Percentiles rank a stretch among this genome's conserved stretches.
Conservation (phyloP, 2,113 vertebrate genomes). For the Seriola aureovittata region DNA sequence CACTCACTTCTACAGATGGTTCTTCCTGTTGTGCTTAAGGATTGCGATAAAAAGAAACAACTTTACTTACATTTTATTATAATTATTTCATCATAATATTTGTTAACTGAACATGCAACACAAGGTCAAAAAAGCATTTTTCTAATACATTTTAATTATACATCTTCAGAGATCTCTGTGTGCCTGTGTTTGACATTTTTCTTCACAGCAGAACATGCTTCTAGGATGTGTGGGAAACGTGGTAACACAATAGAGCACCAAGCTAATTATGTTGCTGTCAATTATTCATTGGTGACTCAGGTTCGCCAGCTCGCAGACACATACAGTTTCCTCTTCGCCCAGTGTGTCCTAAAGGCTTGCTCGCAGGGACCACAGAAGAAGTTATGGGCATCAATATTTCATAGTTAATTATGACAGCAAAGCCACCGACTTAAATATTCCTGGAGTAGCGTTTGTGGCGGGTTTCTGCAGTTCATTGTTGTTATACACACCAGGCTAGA, state of each 20-base stretch:
- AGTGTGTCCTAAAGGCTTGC: slow-evolving; percentile 68
- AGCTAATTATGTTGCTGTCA: slow-evolving; percentile 83
- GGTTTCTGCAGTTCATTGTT: slow-evolving; percentile 54
- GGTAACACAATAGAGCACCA: slow-evolving; percentile 74
- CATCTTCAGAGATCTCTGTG: slow-evolving; percentile 53
- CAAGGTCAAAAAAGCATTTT: slow-evolving; percentile 48
- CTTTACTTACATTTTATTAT: slow-evolving; percentile 26
- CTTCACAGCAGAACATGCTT: slow-evolving; percentile 65
- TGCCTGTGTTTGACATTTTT: slow-evolving; percentile 65
- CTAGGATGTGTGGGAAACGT: slow-evolving; percentile 62
- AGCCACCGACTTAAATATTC: slow-evolving; percentile 79
- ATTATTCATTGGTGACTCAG: slow-evolving; percentile 80
- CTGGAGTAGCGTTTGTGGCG: slow-evolving; percentile 46
- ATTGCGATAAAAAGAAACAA: not conserved
- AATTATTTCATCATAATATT: slow-evolving; percentile 53
- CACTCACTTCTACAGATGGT: slow-evolving; percentile 5
- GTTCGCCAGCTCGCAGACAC: slow-evolving; percentile 64
- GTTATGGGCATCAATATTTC: slow-evolving; percentile 84
- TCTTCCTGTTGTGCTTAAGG: slow-evolving; percentile 17
- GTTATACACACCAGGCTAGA: slow-evolving; percentile 60
- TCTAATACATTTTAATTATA: slow-evolving; percentile 64
- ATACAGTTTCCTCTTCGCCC: slow-evolving; percentile 63
- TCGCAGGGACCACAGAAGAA: slow-evolving; percentile 71
- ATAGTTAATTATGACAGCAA: slow-evolving; percentile 83
- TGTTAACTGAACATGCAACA: slow-evolving; percentile 42